phyloP scores from a whole-genome alignment of 2,888 invertebrate species.

The Hirtodrosophila duncani region DNA sequence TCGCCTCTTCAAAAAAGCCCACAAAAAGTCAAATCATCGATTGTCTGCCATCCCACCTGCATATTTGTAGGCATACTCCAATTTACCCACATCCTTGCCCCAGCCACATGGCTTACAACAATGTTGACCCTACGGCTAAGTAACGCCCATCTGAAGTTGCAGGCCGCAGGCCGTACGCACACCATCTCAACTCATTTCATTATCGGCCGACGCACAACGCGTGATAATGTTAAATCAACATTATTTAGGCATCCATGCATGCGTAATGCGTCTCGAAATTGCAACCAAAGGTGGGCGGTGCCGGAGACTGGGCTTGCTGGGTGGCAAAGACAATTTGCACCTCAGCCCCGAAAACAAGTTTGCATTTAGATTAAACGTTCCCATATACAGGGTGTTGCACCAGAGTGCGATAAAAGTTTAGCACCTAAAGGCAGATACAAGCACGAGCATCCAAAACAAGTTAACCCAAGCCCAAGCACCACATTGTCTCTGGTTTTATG shows the following conservation, averaged over 20 bases:
- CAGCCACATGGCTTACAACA: constrained; percentile 26
- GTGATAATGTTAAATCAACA: constrained; percentile 77
- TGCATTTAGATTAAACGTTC: constrained; percentile 71
- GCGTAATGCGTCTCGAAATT: constrained; percentile 71
- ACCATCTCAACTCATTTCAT: background rate
- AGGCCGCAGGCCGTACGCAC: background rate
- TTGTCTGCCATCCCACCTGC: too few species aligned
- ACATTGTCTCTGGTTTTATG: constrained; percentile 62
- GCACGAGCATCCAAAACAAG: too few species aligned
- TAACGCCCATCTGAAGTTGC: constrained; percentile 17
- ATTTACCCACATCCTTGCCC: constrained; percentile 2
- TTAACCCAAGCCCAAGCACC: constrained; percentile 15
- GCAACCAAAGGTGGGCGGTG: constrained; percentile 26
- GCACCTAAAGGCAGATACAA: constrained; percentile 34
- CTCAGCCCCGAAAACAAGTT: constrained; percentile 45
- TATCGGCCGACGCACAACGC: constrained; percentile 19
- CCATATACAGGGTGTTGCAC: constrained; percentile 14
- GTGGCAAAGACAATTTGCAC: constrained; percentile 15
- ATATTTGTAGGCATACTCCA: too few species aligned
- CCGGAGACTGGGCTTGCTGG: background rate
- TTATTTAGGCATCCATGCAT: constrained; percentile 77
- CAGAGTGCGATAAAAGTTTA: constrained; percentile 60
- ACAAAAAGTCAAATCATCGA: too few species aligned
- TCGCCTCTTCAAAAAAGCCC: too few species aligned
- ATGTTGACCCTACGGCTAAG: constrained; percentile 36